Base-by-base conservation (phyloP, 2,797 vertebrate species). In the Pseudotriccus pelzelni region DNA sequence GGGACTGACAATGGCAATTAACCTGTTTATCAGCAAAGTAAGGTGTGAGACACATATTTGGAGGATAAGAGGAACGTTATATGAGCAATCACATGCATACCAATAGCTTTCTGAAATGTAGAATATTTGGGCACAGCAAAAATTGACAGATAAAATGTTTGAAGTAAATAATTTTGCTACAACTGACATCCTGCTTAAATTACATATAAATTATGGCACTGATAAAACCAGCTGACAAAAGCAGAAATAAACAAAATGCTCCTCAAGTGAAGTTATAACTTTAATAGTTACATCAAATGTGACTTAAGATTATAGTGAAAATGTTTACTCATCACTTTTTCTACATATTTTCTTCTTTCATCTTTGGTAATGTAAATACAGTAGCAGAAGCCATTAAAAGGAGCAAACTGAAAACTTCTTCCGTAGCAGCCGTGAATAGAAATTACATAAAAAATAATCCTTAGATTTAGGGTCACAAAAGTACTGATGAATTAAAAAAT, bases 201-300 rank as follows among this genome's bases (percentile, higher is more conserved):
- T 81, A 81, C 46, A 41, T 92, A n/a, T 87, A 88, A 96, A 96
- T 92, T 91, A 93, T 49, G 52, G 25, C 55, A 70, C 63, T 86
- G 24, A 66, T 59, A 87, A 93, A 97, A 77, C 39, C 74, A 90
- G 73, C 70, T 91, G 91, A 93, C 76, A 94, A 95, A 93, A 55
- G 24, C n/a, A 84, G 25, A 89, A 83, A 59, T 30, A 88, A 90
- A 60, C 72, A 88, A 83, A 87, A 46, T 24, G 3, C 3, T 87
- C 14, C n/a, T 84, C 55, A 66, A 89, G 5, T 70, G 12, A 94
- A 87, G 92, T 85, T 80, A 81, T 88, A 74, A 78, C 50, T 58
- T 80, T 81, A 80, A 92, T 14, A 66, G 25, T 44, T 90, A 15
- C 39, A 91, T 84, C 36, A 93, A 94, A 84, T 83, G 24, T 27